Percentiles rank a stretch among this genome's conserved stretches.
These are phyloP conservation scores for Pogonophryne albipinna DNA, from an alignment of 2,797 vertebrate genomes.

Conservation along the genomic window DNA sequence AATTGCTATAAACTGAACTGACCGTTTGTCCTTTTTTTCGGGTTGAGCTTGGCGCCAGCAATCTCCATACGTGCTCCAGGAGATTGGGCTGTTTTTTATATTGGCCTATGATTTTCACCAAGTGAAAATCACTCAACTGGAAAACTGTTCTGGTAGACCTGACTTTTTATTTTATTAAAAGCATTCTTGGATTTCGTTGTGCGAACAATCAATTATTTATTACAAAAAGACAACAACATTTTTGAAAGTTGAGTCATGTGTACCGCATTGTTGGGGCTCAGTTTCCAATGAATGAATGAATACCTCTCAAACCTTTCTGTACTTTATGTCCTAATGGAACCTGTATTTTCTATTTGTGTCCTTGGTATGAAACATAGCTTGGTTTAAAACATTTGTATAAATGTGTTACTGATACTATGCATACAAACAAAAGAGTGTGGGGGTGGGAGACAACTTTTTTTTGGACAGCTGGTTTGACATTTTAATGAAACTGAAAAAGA, in stretches of 20 bases:
- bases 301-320: background rate
- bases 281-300: background rate
- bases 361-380: constrained; percentile 1
- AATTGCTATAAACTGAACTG: too few relatives aligned
- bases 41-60: too few relatives aligned
- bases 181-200: background rate
- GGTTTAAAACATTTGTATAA: background rate
- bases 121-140: too few relatives aligned
- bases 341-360: background rate
- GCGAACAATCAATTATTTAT: background rate
- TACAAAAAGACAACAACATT: background rate
- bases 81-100: too few relatives aligned
- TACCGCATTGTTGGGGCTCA: background rate
- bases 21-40: too few relatives aligned
- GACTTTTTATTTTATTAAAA: background rate
- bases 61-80: too few relatives aligned
- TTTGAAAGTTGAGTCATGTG: background rate
- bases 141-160: background rate
- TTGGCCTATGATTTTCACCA: too few relatives aligned
- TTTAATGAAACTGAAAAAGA: constrained; percentile 54
- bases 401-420: constrained; percentile 10
- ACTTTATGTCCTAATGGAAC: background rate
- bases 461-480: constrained; percentile 27
- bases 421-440: constrained; percentile 6
- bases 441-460: constrained; percentile 42